Evolutionary conservation across 2,797 vertebrate species (phyloP).

Genomic region (Apodemus agrarius): DNA sequence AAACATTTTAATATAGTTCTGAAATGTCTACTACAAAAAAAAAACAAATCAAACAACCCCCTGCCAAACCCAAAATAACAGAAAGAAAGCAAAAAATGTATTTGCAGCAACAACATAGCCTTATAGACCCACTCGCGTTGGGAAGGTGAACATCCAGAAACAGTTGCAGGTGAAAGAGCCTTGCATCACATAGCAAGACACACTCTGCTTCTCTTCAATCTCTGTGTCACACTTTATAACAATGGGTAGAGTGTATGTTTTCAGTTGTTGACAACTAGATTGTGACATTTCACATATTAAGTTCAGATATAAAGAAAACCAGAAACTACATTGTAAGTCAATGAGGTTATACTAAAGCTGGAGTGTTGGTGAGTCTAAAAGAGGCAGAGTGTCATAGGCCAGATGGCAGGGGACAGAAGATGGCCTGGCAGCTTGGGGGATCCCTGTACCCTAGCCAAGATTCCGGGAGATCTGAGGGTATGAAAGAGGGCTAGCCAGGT

Average conservation of each 20-base stretch:
- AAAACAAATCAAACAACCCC: neutral
- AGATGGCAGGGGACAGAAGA: conserved; percentile 59
- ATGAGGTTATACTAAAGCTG: conserved; percentile 14
- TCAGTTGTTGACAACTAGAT: neutral
- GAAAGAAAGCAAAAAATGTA: neutral
- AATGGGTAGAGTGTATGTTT: neutral
- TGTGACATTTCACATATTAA: conserved; percentile 1
- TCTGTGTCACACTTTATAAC: neutral
- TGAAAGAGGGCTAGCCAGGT: conserved; percentile 49
- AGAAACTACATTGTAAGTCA: conserved; percentile 11
- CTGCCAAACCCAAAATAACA: neutral
- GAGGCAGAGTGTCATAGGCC: neutral
- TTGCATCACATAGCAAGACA: neutral
- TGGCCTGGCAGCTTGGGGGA: conserved; percentile 42
- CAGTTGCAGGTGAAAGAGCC: neutral
- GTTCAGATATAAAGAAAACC: neutral
- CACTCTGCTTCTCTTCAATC: neutral
- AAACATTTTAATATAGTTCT: neutral
- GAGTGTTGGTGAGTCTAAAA: neutral
- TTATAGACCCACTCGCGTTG: neutral
- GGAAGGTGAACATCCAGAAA: neutral
- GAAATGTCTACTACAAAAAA: neutral
- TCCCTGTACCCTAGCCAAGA: conserved; percentile 24
- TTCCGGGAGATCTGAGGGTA: conserved; percentile 20
- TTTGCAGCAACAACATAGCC: neutral